Conservation (phyloP, 1,140 invertebrate species). For the Drosophila obscura region DNA sequence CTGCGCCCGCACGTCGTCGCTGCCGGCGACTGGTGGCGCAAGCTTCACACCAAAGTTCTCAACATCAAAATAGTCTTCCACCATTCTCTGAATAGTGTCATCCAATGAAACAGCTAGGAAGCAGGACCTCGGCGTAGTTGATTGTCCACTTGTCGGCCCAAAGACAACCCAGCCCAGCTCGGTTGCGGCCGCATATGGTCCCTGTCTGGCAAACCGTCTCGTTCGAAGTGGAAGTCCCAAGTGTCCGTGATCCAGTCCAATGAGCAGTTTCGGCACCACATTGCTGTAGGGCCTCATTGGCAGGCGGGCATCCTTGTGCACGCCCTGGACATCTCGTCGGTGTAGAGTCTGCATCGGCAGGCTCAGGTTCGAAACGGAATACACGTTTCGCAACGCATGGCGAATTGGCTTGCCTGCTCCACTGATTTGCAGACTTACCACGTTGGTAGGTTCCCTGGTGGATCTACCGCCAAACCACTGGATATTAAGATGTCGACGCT, state of each 20-base stretch:
- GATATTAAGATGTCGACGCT: conserved; percentile 9
- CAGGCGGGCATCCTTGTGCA: not conserved
- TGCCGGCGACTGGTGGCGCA: too few relatives aligned
- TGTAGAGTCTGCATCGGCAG: too few relatives aligned
- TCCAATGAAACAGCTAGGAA: conserved; percentile 8
- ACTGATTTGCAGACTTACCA: conserved; percentile 6
- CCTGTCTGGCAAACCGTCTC: not conserved
- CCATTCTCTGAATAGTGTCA: conserved; percentile 11
- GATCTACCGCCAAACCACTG: conserved; percentile 12
- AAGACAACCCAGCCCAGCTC: too few relatives aligned
- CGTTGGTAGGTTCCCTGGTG: not conserved
- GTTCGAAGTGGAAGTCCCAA: not conserved
- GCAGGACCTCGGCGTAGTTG: not conserved
- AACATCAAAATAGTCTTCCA: conserved; percentile 16
- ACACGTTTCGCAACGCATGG: not conserved
- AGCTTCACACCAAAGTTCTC: conserved; percentile 12
- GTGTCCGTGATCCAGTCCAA: not conserved
- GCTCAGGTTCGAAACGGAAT: too few relatives aligned
- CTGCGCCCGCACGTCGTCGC: too few relatives aligned
- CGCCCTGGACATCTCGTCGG: too few relatives aligned
- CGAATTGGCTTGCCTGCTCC: conserved; percentile 1
- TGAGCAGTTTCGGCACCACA: too few relatives aligned
- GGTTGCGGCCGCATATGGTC: not conserved
- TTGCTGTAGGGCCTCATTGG: too few relatives aligned
- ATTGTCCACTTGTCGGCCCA: conserved; percentile 8